A percentile compares a stretch with the other conserved stretches of the same genome.
phyloP scores from a whole-genome alignment of 2,888 invertebrate genomes.

The Nephrocerus scutellatus region DNA sequence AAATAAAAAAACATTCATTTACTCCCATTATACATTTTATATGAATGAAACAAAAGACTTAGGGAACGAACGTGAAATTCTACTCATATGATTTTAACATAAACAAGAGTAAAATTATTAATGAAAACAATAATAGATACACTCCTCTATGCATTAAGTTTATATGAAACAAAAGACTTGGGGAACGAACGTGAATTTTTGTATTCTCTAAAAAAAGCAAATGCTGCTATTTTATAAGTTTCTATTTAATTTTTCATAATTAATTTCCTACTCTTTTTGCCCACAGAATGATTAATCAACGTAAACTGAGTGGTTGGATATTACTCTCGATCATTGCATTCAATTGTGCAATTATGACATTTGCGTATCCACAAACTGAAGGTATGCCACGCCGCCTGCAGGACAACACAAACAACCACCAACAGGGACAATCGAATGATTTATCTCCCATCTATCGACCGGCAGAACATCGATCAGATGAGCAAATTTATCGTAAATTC shows the following conservation, averaged over 20 bases:
- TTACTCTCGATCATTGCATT: conserved; percentile 63
- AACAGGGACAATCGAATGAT: conserved; percentile 23
- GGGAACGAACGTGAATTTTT: conserved; percentile 21
- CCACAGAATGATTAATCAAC: conserved; percentile 57
- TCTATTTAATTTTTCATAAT: neutral
- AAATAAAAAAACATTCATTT: no score
- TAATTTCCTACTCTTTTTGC: conserved; percentile 1
- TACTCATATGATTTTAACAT: no score
- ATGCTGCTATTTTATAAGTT: neutral
- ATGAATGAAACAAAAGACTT: conserved; percentile 25
- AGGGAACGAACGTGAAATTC: conserved; percentile 22
- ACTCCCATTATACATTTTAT: no score
- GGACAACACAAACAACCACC: conserved; percentile 21
- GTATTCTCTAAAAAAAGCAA: neutral
- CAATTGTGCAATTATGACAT: conserved; percentile 59
- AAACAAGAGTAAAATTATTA: no score
- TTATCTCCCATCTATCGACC: conserved; percentile 36
- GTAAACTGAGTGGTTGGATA: conserved; percentile 61
- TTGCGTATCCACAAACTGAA: conserved; percentile 58
- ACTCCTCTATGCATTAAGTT: no score
- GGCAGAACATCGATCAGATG: conserved; percentile 22
- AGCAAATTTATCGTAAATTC: conserved; percentile 66
- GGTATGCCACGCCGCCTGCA: conserved; percentile 34
- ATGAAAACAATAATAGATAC: no score
- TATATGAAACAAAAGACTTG: conserved; percentile 27